phyloP scores from a whole-genome alignment of 2,797 vertebrate species.

The Morelia viridis region DNA sequence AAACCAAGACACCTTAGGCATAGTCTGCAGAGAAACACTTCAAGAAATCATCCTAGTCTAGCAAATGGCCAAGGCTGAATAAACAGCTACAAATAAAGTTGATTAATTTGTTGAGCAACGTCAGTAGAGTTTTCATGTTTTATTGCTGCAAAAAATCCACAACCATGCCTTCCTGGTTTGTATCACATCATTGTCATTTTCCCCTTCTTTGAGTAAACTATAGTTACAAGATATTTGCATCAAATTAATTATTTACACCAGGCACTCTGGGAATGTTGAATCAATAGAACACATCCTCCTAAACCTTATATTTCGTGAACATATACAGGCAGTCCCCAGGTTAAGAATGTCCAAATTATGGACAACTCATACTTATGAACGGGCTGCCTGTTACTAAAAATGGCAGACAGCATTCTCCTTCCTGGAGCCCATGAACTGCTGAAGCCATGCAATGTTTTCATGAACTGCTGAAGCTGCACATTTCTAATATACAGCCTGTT shows the following conservation, averaged over 20 bases:
- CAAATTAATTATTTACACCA: background rate
- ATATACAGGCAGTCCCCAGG: too few species aligned
- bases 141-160: background rate
- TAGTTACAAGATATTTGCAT: background rate
- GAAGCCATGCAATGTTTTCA: too few species aligned
- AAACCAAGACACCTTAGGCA: slow-evolving; percentile 29
- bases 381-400: too few species aligned
- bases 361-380: too few species aligned
- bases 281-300: too few species aligned
- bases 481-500: too few species aligned
- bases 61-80: background rate
- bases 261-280: background rate
- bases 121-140: background rate
- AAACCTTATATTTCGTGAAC: too few species aligned
- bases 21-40: background rate
- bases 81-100: background rate
- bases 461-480: too few species aligned
- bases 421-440: too few species aligned
- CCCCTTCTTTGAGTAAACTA: background rate
- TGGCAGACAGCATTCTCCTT: too few species aligned
- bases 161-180: background rate
- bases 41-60: slow-evolving; percentile 4
- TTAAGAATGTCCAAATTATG: too few species aligned
- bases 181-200: background rate
- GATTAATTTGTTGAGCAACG: background rate